Conservation (phyloP, 2,888 invertebrate species). For the Proisotoma minuta region DNA sequence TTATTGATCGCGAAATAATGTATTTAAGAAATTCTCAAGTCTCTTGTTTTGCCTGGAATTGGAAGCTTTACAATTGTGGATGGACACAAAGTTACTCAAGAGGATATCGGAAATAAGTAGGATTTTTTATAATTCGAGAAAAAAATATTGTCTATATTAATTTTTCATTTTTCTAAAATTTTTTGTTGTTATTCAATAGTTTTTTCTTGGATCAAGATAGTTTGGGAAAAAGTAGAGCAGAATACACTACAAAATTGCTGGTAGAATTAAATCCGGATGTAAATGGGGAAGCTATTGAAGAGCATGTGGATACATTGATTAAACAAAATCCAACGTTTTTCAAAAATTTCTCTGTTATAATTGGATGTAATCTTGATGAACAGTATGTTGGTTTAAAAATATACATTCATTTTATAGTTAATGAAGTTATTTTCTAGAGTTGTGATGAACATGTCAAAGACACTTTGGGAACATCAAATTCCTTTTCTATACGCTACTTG, state of each 20-base stretch:
- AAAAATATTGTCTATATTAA: background rate
- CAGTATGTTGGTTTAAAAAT: conserved; percentile 50
- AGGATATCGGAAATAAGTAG: conserved; percentile 91
- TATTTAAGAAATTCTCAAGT: conserved; percentile 75
- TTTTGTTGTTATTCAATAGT: conserved; percentile 54
- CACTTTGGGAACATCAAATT: conserved; percentile 75
- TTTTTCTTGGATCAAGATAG: conserved; percentile 84
- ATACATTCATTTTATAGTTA: background rate
- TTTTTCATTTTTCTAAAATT: background rate
- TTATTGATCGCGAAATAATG: background rate
- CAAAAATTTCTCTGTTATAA: conserved; percentile 77
- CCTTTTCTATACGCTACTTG: conserved; percentile 82
- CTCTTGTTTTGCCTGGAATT: conserved; percentile 88
- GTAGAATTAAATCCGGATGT: conserved; percentile 90
- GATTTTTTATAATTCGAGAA: conserved; percentile 23
- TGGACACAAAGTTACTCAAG: conserved; percentile 76
- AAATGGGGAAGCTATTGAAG: conserved; percentile 85
- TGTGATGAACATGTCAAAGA: conserved; percentile 67
- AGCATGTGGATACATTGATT: conserved; percentile 72
- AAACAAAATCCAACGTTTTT: conserved; percentile 84
- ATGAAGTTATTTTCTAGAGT: conserved; percentile 55
- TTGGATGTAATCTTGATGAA: conserved; percentile 72
- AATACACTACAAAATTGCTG: conserved; percentile 73
- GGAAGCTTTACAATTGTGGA: conserved; percentile 90
- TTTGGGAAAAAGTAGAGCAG: conserved; percentile 77